Evolutionary conservation across 2,113 vertebrate species (phyloP).

Genomic region (Lipotes vexillifer): DNA sequence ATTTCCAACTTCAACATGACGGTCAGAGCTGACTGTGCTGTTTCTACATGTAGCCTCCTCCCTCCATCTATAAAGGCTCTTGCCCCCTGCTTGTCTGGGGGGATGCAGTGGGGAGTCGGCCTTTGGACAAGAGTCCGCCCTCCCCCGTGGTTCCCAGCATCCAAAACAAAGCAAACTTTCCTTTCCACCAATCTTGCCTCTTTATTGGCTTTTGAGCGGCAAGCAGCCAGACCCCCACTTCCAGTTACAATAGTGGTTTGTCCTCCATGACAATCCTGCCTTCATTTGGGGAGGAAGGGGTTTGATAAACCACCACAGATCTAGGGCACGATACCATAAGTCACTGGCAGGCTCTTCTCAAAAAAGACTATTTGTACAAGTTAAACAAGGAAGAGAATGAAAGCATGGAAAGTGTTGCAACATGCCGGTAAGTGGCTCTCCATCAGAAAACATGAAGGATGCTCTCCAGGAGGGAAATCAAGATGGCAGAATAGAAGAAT

Average conservation of each 20-base stretch:
- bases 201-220: neutral
- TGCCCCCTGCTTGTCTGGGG: neutral
- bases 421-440: neutral
- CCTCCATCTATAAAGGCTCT: neutral
- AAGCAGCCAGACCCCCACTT: neutral
- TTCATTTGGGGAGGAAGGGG: neutral
- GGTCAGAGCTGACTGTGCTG: neutral
- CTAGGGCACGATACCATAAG: too few relatives aligned
- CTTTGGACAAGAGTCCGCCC: neutral
- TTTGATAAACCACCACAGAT: neutral
- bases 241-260: neutral
- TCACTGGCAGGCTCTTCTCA: neutral
- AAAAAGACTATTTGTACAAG: neutral
- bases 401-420: neutral
- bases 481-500: too few relatives aligned
- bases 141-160: fast-evolving
- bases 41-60: neutral
- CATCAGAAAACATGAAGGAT: neutral
- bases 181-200: neutral
- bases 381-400: neutral
- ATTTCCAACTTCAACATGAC: neutral
- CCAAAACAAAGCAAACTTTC: neutral
- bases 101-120: neutral
- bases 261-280: neutral
- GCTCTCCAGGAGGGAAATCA: neutral